These are phyloP conservation scores for Andinoacara biseriatus DNA, from an alignment of 2,113 vertebrate genomes.

Conservation along the genomic window DNA sequence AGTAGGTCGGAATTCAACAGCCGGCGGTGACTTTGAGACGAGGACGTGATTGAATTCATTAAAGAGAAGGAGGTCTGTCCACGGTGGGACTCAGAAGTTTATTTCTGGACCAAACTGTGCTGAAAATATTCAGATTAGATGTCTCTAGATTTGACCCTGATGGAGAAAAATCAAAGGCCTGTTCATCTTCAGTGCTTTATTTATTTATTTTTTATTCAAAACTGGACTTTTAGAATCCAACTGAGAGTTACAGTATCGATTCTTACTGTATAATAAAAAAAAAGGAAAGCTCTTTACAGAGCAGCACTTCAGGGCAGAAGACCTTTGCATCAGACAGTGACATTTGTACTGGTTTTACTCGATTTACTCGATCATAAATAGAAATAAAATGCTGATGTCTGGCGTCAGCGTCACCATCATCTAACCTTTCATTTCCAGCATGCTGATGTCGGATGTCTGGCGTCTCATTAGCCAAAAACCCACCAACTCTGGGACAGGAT, in stretches of 20 bases:
- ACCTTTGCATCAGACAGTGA: neutral
- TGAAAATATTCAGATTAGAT: neutral
- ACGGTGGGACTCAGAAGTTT: neutral
- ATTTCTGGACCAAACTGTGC: neutral
- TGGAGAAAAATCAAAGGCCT: neutral
- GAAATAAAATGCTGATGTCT: neutral
- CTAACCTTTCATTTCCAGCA: neutral
- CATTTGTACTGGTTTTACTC: neutral
- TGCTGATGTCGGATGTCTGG: neutral
- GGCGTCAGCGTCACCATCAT: neutral
- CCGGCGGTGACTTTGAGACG: neutral
- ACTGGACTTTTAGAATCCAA: neutral
- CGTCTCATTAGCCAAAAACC: neutral
- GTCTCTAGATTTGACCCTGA: neutral
- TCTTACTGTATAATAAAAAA: neutral
- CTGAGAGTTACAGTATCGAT: neutral
- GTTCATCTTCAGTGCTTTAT: neutral
- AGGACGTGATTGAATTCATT: neutral
- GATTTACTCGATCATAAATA: fast-evolving
- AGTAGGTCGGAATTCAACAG: conserved; percentile 5
- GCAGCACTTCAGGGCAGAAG: neutral
- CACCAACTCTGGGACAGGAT: too few species aligned
- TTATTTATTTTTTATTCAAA: neutral
- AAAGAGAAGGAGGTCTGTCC: neutral
- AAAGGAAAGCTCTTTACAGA: neutral